Evolutionary conservation across 2,113 vertebrate genomes (phyloP).

Genomic region (Butorides virescens): DNA sequence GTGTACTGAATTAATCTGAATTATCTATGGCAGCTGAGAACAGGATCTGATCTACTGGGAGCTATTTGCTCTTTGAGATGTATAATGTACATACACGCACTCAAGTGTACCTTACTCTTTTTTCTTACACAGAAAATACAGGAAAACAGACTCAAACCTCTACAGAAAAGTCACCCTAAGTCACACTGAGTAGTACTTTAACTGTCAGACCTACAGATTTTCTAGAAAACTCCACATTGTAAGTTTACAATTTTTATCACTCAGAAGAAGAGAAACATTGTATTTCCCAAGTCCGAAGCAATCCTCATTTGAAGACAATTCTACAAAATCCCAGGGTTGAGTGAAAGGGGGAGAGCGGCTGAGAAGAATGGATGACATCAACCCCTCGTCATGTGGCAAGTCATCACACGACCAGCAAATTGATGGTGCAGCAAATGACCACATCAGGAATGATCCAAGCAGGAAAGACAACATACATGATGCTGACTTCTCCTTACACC

Average conservation of each 20-base stretch:
- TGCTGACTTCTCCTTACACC: not conserved
- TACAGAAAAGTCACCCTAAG: not conserved
- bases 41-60: not conserved
- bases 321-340: not conserved
- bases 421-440: too few relatives aligned
- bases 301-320: not conserved
- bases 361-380: not conserved
- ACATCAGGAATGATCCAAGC: not conserved
- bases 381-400: not conserved
- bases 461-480: accelerated
- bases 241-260: not conserved
- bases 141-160: not conserved
- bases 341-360: not conserved
- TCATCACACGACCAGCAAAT: not conserved
- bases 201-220: not conserved
- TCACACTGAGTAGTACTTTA: not conserved
- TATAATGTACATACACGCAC: not conserved
- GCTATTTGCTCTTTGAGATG: not conserved
- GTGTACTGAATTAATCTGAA: not conserved
- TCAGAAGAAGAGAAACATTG: not conserved
- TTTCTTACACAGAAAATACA: not conserved
- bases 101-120: not conserved
- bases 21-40: not conserved
- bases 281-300: not conserved
- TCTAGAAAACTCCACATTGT: not conserved